Base-by-base conservation (phyloP, 1,140 invertebrate genomes). In the Aplysia californica region DNA sequence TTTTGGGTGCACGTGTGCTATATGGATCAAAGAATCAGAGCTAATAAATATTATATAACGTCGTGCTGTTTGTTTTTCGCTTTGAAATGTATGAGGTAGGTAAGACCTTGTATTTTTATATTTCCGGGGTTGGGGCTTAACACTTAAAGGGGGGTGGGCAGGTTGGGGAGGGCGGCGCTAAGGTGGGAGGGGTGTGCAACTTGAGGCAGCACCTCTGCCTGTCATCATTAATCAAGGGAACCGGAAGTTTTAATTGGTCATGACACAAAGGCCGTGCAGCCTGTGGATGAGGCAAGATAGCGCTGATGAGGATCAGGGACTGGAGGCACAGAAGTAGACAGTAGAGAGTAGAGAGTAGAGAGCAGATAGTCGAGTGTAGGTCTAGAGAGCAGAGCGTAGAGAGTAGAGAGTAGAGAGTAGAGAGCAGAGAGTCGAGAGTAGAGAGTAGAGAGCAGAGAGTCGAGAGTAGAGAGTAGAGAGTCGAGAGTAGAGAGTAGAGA, bases 191-290 rank as follows among this genome's bases (percentile, higher is more conserved):
- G n/a, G n/a, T n/a, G n/a, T n/a, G n/a, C n/a, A n/a, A n/a, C n/a
- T n/a, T n/a, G n/a, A n/a, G n/a, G n/a, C n/a, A 55, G 5, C 66
- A 35, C 29, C 38, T 39, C 50, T 56, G n/a, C 41, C 29, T 56
- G 68, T 56, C 68, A 58, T 58, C 50, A 70, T 70, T 70, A 50
- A 70, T 58, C 68, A 56, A 55, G 38, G 44, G 50, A 70, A 70
- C 68, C 68, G 68, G 68, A 70, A 70, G 68, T 70, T 56, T 70
- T 35, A 70, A 70, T 56, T 70, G 36, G 44, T 31, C 31, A 33
- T 56, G 68, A 56, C 68, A 50, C 58, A 33, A 56, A 36, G 61
- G 21, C 5, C 3, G 33, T 33, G 20, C 3, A n/a, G 61, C 31
- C 5, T 20, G 21, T 20, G n/a, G 2, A 65, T 5, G 1, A 1